Percentiles rank a stretch among this genome's conserved stretches.
Evolutionary conservation across 1,140 invertebrate genomes (phyloP).

Genomic region (Drosophila lowei): DNA sequence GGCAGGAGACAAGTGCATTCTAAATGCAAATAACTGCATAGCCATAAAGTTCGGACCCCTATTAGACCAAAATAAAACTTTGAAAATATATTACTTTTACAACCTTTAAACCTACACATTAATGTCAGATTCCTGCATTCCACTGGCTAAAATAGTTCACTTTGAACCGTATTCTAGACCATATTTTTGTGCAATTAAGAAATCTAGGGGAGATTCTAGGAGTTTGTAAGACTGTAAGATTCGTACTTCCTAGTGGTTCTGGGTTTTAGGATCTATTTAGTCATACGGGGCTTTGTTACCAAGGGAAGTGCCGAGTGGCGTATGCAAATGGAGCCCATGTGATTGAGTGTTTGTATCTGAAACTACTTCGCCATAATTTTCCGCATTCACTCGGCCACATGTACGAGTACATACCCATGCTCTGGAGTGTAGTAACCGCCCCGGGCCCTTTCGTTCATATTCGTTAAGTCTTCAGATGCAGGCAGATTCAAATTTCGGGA

Average conservation of each 20-base stretch:
- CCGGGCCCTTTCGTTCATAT: conserved; percentile 71
- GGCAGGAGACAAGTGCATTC: conserved; percentile 47
- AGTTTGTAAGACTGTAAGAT: background rate
- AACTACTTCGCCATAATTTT: conserved; percentile 61
- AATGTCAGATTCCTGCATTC: too few species aligned
- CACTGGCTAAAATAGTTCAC: too few species aligned
- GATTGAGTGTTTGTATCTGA: conserved; percentile 76
- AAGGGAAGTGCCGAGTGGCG: conserved; percentile 1
- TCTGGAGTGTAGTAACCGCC: conserved; percentile 59
- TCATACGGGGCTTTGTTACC: conserved; percentile 7
- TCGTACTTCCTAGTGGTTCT: conserved; percentile 28
- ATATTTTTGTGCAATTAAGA: too few species aligned
- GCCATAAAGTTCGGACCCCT: conserved; percentile 4
- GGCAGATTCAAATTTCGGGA: conserved; percentile 81
- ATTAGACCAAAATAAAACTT: conserved; percentile 9
- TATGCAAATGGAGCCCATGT: conserved; percentile 47
- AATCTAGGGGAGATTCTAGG: too few species aligned
- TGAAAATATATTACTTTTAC: conserved; percentile 6
- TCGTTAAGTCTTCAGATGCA: conserved; percentile 80
- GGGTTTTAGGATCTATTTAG: conserved; percentile 37
- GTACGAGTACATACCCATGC: conserved; percentile 41
- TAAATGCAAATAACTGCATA: conserved; percentile 44
- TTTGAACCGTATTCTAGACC: too few species aligned
- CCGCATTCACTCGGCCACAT: conserved; percentile 41
- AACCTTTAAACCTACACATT: too few species aligned